These are phyloP conservation scores for Coelinius sp. DNA, from an alignment of 2,888 invertebrate genomes.

Conservation along the genomic window DNA sequence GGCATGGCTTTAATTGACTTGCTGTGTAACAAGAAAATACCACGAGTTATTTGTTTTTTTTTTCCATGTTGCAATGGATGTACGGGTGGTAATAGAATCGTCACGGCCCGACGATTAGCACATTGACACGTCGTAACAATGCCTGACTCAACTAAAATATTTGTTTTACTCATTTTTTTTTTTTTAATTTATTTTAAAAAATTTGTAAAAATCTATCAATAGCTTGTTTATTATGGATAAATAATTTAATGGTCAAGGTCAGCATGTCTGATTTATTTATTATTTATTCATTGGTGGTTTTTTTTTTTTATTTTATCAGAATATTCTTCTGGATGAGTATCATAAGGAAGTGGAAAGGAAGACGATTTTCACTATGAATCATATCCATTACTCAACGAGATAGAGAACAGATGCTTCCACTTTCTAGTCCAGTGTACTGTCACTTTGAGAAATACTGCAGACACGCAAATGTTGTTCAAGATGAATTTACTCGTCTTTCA, in stretches of 20 bases:
- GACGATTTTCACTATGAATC: constrained; percentile 39
- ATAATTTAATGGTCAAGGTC: constrained; percentile 45
- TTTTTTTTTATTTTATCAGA: too few relatives aligned
- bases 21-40: constrained; percentile 5
- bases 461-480: neutral
- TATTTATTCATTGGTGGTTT: neutral
- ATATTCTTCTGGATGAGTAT: too few relatives aligned
- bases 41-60: constrained; percentile 3
- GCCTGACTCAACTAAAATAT: constrained; percentile 5
- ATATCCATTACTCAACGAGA: constrained; percentile 39
- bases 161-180: neutral
- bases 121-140: constrained; percentile 43
- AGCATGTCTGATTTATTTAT: too few relatives aligned
- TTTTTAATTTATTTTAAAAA: constrained; percentile 5
- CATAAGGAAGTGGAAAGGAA: constrained; percentile 18
- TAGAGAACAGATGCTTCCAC: constrained; percentile 18
- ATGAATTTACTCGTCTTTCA: neutral
- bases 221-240: neutral
- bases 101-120: constrained; percentile 51
- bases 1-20: constrained; percentile 55
- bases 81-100: constrained; percentile 41
- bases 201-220: neutral
- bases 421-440: constrained; percentile 32
- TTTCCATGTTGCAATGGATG: constrained; percentile 44
- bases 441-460: constrained; percentile 3